Evolutionary conservation across 2,888 invertebrate genomes (phyloP).

Genomic region (Eudasyphora cyanicolor): DNA sequence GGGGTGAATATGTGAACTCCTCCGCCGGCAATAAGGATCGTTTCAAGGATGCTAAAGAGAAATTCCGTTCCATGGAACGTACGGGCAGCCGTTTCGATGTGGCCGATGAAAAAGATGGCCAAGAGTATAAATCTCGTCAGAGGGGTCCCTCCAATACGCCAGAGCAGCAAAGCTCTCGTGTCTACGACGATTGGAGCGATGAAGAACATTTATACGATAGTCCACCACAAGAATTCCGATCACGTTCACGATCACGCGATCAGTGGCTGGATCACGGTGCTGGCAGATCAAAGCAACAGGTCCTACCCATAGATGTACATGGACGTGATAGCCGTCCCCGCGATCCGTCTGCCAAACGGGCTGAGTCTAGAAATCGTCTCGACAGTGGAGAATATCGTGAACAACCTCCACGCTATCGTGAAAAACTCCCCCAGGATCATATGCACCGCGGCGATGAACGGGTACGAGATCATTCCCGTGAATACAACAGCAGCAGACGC

Average conservation of each 20-base stretch:
- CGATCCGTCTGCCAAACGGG: slow-evolving; percentile 60
- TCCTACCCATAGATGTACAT: slow-evolving; percentile 47
- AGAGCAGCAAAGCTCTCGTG: slow-evolving; percentile 57
- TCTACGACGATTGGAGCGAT: slow-evolving; percentile 77
- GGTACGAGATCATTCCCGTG: slow-evolving; percentile 62
- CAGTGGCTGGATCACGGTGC: slow-evolving; percentile 62
- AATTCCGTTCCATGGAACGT: slow-evolving; percentile 88
- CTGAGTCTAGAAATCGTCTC: slow-evolving; percentile 57
- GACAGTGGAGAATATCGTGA: slow-evolving; percentile 63
- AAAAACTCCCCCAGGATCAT: slow-evolving; percentile 42
- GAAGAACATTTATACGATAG: slow-evolving; percentile 74
- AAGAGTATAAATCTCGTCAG: slow-evolving; percentile 67
- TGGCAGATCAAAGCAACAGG: slow-evolving; percentile 26
- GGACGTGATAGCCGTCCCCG: slow-evolving; percentile 49
- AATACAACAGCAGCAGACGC: slow-evolving; percentile 58
- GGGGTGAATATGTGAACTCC: slow-evolving; percentile 58
- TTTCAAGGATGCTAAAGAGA: slow-evolving; percentile 92
- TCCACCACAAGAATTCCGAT: slow-evolving; percentile 62
- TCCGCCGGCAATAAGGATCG: slow-evolving; percentile 89
- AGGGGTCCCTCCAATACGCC: slow-evolving; percentile 73
- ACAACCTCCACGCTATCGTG: slow-evolving; percentile 44
- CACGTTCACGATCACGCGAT: slow-evolving; percentile 68
- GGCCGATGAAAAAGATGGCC: slow-evolving; percentile 80
- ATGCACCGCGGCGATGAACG: slow-evolving; percentile 55
- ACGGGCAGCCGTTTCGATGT: slow-evolving; percentile 78